phyloP scores from a whole-genome alignment of 2,888 invertebrate species.

The Troides helena region DNA sequence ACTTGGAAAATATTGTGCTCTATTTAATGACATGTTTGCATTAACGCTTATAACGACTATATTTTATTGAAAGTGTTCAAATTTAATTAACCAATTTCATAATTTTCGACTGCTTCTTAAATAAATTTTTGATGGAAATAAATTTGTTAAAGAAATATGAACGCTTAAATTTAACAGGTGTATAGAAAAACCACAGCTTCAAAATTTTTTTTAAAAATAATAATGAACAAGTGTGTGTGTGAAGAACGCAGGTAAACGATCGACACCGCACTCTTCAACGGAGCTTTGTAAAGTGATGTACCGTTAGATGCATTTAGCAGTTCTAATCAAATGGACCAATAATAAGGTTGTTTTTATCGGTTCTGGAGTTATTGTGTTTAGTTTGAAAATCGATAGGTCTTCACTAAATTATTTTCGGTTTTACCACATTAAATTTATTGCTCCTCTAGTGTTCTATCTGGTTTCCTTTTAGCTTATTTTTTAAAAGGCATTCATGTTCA shows the following conservation, averaged over 20 bases:
- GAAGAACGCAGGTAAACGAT: constrained; percentile 41
- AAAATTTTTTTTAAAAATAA: constrained; percentile 23
- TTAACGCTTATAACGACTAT: background rate
- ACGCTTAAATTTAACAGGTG: background rate
- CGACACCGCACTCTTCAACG: constrained; percentile 44
- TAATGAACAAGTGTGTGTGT: constrained; percentile 63
- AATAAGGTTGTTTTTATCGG: constrained; percentile 49
- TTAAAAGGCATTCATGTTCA: too few species aligned
- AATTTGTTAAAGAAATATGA: background rate
- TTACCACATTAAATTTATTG: too few species aligned
- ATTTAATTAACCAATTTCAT: background rate
- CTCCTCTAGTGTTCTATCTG: too few species aligned
- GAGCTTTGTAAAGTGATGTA: constrained; percentile 54
- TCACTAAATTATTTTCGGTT: too few species aligned
- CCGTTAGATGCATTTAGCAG: constrained; percentile 64
- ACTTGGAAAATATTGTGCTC: constrained; percentile 49
- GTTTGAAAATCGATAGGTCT: background rate
- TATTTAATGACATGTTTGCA: constrained; percentile 35
- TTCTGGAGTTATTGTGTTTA: constrained; percentile 29
- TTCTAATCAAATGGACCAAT: constrained; percentile 50
- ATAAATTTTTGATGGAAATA: background rate
- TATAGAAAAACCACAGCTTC: constrained; percentile 34
- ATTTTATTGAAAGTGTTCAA: background rate
- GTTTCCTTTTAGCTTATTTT: too few species aligned
- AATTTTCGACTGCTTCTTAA: background rate